These are phyloP conservation scores for Champsocephalus gunnari DNA, from an alignment of 2,797 vertebrate genomes.

Conservation along the genomic window DNA sequence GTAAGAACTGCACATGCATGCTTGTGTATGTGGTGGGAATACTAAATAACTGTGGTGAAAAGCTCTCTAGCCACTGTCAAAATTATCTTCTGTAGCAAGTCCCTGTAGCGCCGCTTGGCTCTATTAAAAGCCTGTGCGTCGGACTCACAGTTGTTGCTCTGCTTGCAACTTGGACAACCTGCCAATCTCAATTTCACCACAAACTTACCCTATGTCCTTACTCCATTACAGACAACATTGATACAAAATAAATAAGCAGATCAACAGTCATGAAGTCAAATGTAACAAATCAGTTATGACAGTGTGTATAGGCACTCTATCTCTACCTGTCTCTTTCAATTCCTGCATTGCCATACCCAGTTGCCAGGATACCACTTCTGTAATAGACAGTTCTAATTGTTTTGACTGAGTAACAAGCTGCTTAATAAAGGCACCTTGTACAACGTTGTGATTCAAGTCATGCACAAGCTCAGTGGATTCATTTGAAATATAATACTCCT, in stretches of 20 bases:
- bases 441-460: slow-evolving; percentile 81
- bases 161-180: slow-evolving; percentile 60
- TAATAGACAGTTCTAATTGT: slow-evolving; percentile 82
- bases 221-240: slow-evolving; percentile 22
- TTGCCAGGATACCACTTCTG: slow-evolving; percentile 84
- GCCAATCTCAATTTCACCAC: slow-evolving; percentile 22
- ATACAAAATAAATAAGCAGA: slow-evolving; percentile 43
- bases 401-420: slow-evolving; percentile 84
- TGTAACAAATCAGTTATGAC: slow-evolving; percentile 58
- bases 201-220: slow-evolving; percentile 16
- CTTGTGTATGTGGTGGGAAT: slow-evolving; percentile 60
- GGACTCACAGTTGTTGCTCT: slow-evolving; percentile 50
- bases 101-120: slow-evolving; percentile 63
- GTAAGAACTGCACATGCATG: slow-evolving; percentile 13
- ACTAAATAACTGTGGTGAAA: slow-evolving; percentile 68
- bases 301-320: slow-evolving; percentile 22
- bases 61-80: slow-evolving; percentile 77
- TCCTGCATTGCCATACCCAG: slow-evolving; percentile 64
- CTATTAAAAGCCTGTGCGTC: slow-evolving; percentile 54
- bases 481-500: slow-evolving; percentile 28
- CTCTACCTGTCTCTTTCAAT: slow-evolving; percentile 57
- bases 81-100: slow-evolving; percentile 74
- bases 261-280: slow-evolving; percentile 57
- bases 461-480: slow-evolving; percentile 72
- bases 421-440: slow-evolving; percentile 81